These are phyloP conservation scores for Ambastaia sidthimunki DNA, from an alignment of 2,797 vertebrate genomes.

Conservation along the genomic window DNA sequence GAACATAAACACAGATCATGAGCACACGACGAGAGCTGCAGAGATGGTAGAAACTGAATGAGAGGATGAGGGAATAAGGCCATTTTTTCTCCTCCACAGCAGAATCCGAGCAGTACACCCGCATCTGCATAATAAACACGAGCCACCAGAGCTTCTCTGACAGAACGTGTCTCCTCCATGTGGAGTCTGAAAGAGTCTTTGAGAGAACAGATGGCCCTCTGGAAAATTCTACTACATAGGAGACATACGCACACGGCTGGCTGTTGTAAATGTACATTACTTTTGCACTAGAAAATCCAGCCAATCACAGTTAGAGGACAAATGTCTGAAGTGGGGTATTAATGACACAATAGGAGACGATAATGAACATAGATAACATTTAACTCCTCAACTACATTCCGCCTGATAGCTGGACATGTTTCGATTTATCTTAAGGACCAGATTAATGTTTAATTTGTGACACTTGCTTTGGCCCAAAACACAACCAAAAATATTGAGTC, in stretches of 20 bases:
- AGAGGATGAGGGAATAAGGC: background rate
- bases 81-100: background rate
- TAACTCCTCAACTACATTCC: background rate
- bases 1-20: conserved; percentile 38
- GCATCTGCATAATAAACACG: background rate
- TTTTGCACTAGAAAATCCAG: conserved; percentile 26
- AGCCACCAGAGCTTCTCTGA: background rate
- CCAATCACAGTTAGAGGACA: conserved; percentile 2
- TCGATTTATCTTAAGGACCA: background rate
- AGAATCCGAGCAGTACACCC: background rate
- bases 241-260: background rate
- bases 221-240: background rate
- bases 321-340: background rate
- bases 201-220: conserved; percentile 25
- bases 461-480: background rate
- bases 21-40: conserved; percentile 7
- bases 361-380: conserved; percentile 7
- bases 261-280: conserved; percentile 5
- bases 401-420: background rate
- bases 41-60: too few relatives aligned
- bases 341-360: background rate
- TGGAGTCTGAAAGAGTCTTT: conserved; percentile 18
- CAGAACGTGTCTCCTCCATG: conserved; percentile 22
- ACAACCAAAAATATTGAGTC: background rate
- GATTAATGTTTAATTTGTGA: background rate